These are phyloP conservation scores for Corythornis vintsioides DNA, from an alignment of 2,113 vertebrate genomes.

Conservation along the genomic window DNA sequence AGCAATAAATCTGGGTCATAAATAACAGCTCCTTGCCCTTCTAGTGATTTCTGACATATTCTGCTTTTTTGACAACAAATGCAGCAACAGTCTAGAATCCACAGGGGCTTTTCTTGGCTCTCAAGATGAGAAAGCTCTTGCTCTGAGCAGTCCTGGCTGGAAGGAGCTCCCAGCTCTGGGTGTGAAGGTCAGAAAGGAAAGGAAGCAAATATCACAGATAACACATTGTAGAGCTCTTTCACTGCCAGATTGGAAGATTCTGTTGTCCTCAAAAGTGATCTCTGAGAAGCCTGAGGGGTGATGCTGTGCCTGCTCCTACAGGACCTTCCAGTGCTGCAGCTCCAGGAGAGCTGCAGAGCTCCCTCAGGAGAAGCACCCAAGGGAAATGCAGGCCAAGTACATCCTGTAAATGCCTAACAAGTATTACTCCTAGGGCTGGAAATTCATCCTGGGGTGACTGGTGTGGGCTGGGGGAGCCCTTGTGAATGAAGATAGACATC, in stretches of 20 bases:
- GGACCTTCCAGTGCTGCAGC: neutral
- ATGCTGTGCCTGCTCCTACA: neutral
- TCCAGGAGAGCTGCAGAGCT: neutral
- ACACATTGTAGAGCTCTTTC: neutral
- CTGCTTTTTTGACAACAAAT: neutral
- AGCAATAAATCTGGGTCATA: neutral
- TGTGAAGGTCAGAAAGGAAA: neutral
- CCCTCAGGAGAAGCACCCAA: neutral
- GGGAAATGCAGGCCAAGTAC: neutral
- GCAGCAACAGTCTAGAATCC: neutral
- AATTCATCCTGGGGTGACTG: neutral
- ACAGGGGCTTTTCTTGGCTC: slow-evolving; percentile 7
- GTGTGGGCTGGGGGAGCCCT: neutral
- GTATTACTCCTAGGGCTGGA: slow-evolving; percentile 3
- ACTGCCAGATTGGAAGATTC: neutral
- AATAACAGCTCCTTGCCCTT: neutral
- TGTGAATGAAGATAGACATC: neutral
- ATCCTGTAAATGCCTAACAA: neutral
- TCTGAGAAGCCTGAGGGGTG: neutral
- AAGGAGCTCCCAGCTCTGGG: slow-evolving; percentile 1
- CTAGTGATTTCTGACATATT: neutral
- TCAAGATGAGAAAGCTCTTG: neutral
- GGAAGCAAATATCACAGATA: neutral
- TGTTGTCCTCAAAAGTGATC: neutral
- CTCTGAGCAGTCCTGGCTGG: neutral